Conservation (phyloP, 2,113 vertebrate genomes). For the Hemiscyllium ocellatum region DNA sequence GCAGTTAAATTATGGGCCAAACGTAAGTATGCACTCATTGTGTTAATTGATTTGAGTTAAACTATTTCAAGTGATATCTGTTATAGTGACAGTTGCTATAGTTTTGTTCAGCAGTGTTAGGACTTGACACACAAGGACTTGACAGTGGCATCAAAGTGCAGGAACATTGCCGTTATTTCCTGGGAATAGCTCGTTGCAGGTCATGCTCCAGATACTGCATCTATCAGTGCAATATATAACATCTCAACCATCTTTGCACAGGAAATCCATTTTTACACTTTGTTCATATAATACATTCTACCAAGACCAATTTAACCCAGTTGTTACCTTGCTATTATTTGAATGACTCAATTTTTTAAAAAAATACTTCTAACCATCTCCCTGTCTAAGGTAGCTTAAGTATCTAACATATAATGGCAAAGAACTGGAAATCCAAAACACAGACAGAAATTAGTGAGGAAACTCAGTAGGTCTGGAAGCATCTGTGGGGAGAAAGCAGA, state of each 20-base stretch:
- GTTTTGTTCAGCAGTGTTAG: background rate
- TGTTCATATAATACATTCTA: background rate
- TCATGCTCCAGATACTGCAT: background rate
- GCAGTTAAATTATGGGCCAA: conserved; percentile 91
- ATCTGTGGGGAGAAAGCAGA: no score
- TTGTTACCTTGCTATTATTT: background rate
- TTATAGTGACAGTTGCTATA: background rate
- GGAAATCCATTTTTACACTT: background rate
- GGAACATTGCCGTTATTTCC: background rate
- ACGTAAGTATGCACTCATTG: conserved; percentile 62
- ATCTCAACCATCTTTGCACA: background rate
- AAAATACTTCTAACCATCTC: background rate
- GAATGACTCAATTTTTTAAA: background rate
- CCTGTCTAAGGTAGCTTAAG: background rate
- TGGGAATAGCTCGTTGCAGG: no score
- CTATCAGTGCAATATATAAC: no score
- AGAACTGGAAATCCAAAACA: no score
- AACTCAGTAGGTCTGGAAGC: no score
- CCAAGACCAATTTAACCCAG: background rate
- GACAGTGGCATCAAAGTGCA: background rate
- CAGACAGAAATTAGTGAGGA: no score
- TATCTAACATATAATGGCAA: no score
- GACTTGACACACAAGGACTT: background rate
- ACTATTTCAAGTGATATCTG: no score
- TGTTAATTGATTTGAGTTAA: no score